Conservation (phyloP, 2,888 invertebrate species). For the Dasypogon diadema region DNA sequence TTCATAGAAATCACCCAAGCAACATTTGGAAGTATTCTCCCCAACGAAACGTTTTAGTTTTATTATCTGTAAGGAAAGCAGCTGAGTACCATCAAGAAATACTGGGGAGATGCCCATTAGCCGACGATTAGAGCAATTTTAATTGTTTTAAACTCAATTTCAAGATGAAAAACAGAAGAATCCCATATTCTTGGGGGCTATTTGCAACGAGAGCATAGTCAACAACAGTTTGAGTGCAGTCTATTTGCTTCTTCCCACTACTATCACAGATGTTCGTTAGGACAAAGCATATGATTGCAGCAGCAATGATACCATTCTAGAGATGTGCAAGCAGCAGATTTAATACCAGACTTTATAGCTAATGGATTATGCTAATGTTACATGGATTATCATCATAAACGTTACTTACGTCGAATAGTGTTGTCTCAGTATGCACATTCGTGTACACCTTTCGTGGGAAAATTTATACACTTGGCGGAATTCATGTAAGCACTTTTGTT, state of each 20-base stretch:
- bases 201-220: conserved; percentile 30
- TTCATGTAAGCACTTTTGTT: conserved; percentile 17
- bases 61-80: conserved; percentile 25
- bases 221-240: conserved; percentile 16
- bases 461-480: neutral
- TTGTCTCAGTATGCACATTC: neutral
- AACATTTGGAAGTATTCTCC: neutral
- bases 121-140: conserved; percentile 33
- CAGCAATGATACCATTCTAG: conserved; percentile 22
- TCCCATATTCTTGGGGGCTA: conserved; percentile 23
- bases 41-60: conserved; percentile 23
- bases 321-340: conserved; percentile 2
- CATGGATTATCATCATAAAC: conserved; percentile 32
- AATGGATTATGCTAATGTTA: conserved; percentile 37
- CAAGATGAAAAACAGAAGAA: conserved; percentile 23
- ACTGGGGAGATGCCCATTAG: neutral
- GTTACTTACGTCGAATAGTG: conserved; percentile 6
- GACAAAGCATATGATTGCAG: neutral
- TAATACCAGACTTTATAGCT: conserved; percentile 22
- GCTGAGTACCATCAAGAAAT: neutral
- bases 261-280: conserved; percentile 24
- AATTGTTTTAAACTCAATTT: conserved; percentile 29
- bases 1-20: conserved; percentile 10
- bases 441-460: neutral
- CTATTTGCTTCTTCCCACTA: conserved; percentile 4